Base-by-base conservation (phyloP, 2,888 invertebrate genomes). In the Drosophila merina region DNA sequence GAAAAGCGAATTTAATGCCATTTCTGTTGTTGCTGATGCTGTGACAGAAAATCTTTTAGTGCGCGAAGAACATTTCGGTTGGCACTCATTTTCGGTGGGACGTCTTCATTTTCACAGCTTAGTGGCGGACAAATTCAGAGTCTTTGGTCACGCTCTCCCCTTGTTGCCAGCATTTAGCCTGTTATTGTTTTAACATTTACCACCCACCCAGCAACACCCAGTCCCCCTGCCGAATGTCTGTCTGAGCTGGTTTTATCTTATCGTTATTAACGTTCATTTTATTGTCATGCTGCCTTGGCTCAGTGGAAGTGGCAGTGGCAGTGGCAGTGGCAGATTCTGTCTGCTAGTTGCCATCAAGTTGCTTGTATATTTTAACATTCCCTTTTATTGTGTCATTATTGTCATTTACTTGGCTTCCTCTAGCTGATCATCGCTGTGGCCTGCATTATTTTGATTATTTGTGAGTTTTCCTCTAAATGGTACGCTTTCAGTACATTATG, bases 191-290 rank as follows among this genome's bases (percentile, higher is more conserved):
- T 83, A 83, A 82, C 83, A 88, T 83, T 83, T 83, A 70, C 75
- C 73, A 72, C 63, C 64, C 26, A 49, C 51, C 20, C 38, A 14
- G 10, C 44, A 12, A 8, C 20, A 9, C 26, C 31, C 33, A 4
- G 14, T 14, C 10, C 36, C 12, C 48, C n/a, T 49, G n/a, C 12
- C 44, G 50, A 57, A 57, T 69, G 48, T 66, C 49, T 58, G 80
- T 66, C 76, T 72, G 67, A 60, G 64, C 75, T 63, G 66, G 69
- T 76, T 82, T 87, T 82, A 82, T 87, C 82, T 82, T 87, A 88
- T 88, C 86, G 75, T 84, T 84, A 84, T 88, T 84, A 84, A 84
- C 88, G 86, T 84, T 88, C 72, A 57, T 88, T 88, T 84, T 84
- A 84, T 84, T 84, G 86, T 86, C 71, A 66, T 87, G 77, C 74